These are phyloP conservation scores for Heliangelus exortis DNA, from an alignment of 2,797 vertebrate species.

Conservation along the genomic window DNA sequence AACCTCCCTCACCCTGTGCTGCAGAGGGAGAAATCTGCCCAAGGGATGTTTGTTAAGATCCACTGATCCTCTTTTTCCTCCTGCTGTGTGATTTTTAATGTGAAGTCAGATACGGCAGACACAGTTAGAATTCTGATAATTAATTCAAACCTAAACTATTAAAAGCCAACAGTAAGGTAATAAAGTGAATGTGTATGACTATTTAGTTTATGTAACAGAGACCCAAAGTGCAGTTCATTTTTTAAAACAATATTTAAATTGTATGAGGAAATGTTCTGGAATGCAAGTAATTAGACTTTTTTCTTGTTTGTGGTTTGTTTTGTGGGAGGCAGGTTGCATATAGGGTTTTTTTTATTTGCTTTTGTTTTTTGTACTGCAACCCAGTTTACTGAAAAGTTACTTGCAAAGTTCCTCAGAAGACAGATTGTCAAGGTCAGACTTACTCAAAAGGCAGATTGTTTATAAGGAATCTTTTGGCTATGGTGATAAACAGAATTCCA, in stretches of 20 bases:
- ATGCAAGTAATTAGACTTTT: not conserved
- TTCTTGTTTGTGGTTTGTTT: no score
- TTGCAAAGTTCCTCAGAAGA: not conserved
- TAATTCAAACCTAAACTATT: slow-evolving; percentile 16
- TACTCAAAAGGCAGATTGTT: not conserved
- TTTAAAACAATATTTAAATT: slow-evolving; percentile 32
- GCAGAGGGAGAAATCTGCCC: not conserved
- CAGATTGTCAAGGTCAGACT: not conserved
- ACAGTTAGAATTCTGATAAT: slow-evolving; percentile 27
- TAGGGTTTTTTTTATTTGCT: no score
- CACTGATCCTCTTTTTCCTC: not conserved
- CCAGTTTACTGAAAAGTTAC: not conserved
- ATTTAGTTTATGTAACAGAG: slow-evolving; percentile 52
- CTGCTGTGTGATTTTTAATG: not conserved
- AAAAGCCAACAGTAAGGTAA: slow-evolving; percentile 48
- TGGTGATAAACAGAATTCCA: no score
- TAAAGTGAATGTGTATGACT: slow-evolving; percentile 53
- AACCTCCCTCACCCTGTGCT: not conserved
- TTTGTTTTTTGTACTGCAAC: not conserved
- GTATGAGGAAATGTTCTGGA: slow-evolving; percentile 17
- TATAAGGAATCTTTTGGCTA: not conserved
- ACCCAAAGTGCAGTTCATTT: slow-evolving; percentile 19
- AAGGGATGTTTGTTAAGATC: not conserved
- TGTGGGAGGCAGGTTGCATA: no score
- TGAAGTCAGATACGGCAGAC: not conserved